Base-by-base conservation (phyloP, 37 sponge, comb jelly and placozoan genomes). In the Eunapius fragilis region DNA sequence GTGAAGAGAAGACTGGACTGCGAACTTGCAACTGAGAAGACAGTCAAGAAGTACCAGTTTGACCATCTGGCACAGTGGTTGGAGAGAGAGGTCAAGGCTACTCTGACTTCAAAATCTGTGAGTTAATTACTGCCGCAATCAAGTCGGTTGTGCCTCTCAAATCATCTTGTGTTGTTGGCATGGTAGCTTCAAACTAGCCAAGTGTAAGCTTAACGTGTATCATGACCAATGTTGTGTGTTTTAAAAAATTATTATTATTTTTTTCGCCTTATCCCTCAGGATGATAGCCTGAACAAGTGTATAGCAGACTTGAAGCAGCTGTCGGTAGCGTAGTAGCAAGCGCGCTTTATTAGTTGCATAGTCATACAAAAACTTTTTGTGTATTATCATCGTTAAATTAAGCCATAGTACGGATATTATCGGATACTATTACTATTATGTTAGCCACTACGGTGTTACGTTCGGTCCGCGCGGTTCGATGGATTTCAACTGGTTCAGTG, bases 1-100 rank as follows among this genome's bases (percentile, higher is more conserved):
- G 96, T 96, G 31, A 88, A 80, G 79, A 85, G 77, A 34, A 38
- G 86, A 32, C 81, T 96, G 27, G 92, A 83, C 58, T 86, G 83
- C 37, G 84, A 86, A 70, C 68, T 87, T 80, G 85, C 87, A 17
- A 37, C 85, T 22, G 81, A 88, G 41, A 12, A 80, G 23, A 45
- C 71, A 30, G 37, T 89, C 75, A 67, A 77, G 25, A 28, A 78
- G 38, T 87, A 84, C 67, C 82, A 96, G 68, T 87, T 93, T 32
- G 76, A 83, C 19, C 91, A 93, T 37, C 67, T 96, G 58, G 83
- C 93, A 14, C 86, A 80, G 38, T 96, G 96, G 96, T 37, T 96
- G 76, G 80, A 88, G 78, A 50, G 74, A 28, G 36, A 74, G 70
- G 96, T 96, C 5, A 80, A 31, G 2, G 75, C 81, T 37, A 11